Conservation (phyloP, 2,888 invertebrate genomes). For the Entomobrya multifasciata region DNA sequence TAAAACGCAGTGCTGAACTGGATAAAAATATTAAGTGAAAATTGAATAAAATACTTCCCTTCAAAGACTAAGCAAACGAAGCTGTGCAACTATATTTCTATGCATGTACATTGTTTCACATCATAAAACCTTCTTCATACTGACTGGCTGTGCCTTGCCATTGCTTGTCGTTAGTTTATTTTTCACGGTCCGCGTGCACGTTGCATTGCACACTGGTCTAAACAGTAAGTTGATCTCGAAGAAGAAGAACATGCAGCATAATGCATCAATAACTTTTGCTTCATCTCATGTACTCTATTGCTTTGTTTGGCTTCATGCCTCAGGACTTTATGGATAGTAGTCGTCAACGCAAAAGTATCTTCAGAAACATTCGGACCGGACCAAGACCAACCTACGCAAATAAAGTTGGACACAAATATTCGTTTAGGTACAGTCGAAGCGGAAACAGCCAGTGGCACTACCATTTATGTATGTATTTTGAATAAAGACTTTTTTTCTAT, state of each 20-base stretch:
- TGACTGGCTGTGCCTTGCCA: not conserved
- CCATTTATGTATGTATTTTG: too few relatives aligned
- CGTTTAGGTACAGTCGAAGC: too few relatives aligned
- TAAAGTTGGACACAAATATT: too few relatives aligned
- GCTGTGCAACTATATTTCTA: too few relatives aligned
- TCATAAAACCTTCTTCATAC: not conserved
- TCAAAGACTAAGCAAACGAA: not conserved
- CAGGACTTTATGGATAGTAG: too few relatives aligned
- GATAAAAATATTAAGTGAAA: slow-evolving; percentile 52
- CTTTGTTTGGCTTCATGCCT: too few relatives aligned
- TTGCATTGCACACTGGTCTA: slow-evolving; percentile 7
- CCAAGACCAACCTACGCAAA: too few relatives aligned
- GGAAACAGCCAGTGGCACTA: too few relatives aligned
- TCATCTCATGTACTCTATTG: not conserved
- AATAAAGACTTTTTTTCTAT: too few relatives aligned
- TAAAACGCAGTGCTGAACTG: not conserved
- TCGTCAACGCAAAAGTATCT: too few relatives aligned
- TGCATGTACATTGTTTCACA: not conserved
- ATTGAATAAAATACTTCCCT: not conserved
- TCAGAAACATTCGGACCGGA: too few relatives aligned
- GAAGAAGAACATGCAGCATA: not conserved
- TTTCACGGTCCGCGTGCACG: not conserved
- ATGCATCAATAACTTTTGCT: not conserved
- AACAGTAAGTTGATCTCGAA: slow-evolving; percentile 6
- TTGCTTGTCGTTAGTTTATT: too few relatives aligned